A percentile compares a stretch with the other conserved stretches of the same genome.
Conservation (phyloP, 2,797 vertebrate genomes). For the Esox masquinongy region DNA sequence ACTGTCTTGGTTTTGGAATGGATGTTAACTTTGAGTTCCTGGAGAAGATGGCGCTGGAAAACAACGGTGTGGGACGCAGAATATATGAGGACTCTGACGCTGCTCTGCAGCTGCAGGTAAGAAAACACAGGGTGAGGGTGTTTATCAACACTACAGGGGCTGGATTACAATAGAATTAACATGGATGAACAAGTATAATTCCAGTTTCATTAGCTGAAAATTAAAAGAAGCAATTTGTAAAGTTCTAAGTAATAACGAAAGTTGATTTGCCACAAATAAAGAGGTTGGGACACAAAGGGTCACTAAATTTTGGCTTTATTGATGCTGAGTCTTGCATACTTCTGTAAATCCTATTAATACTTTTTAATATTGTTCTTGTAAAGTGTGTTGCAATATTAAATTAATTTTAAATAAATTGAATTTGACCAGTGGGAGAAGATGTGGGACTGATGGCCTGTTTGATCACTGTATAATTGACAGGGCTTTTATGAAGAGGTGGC, state of each 20-base stretch:
- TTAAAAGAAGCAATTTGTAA: too few relatives aligned
- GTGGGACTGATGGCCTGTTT: neutral
- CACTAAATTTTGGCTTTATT: too few relatives aligned
- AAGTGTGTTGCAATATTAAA: too few relatives aligned
- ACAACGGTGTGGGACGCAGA: slow-evolving; percentile 78
- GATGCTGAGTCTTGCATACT: too few relatives aligned
- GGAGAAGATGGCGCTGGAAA: slow-evolving; percentile 87
- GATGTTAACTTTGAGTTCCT: slow-evolving; percentile 89
- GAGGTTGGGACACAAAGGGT: too few relatives aligned
- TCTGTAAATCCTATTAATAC: too few relatives aligned
- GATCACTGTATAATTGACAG: slow-evolving; percentile 53
- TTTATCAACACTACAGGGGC: too few relatives aligned
- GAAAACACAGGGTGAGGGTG: neutral
- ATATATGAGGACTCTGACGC: slow-evolving; percentile 66
- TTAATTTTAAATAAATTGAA: too few relatives aligned
- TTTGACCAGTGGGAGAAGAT: neutral
- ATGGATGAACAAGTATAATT: neutral
- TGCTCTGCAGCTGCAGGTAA: slow-evolving; percentile 87
- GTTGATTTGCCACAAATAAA: too few relatives aligned
- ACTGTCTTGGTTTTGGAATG: slow-evolving; percentile 64
- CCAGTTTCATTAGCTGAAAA: neutral
- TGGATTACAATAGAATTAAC: too few relatives aligned
- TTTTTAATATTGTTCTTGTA: too few relatives aligned
- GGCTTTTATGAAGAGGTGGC: slow-evolving; percentile 84
- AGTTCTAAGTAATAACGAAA: too few relatives aligned